These are phyloP conservation scores for Sus cebifrons DNA, from an alignment of 2,797 vertebrate genomes.

Conservation along the genomic window DNA sequence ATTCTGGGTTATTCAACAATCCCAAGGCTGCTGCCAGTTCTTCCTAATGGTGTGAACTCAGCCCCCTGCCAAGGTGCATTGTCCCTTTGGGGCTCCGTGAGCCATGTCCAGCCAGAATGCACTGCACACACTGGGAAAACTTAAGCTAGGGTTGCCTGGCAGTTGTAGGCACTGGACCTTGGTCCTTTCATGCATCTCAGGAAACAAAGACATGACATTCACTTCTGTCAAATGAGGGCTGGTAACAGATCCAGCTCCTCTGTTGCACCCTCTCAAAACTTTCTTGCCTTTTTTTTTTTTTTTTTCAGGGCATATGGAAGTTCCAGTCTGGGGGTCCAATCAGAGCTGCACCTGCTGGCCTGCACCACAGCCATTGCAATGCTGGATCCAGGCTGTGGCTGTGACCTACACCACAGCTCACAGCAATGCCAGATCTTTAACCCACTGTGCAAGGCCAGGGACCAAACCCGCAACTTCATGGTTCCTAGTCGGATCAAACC, in stretches of 20 bases:
- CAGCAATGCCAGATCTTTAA: too few relatives aligned
- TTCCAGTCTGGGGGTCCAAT: too few relatives aligned
- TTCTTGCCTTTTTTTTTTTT: slow-evolving; percentile 59
- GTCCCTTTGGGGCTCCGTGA: slow-evolving; percentile 77
- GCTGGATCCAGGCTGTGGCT: too few relatives aligned
- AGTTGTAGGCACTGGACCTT: slow-evolving; percentile 62
- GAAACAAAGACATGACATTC: slow-evolving; percentile 71
- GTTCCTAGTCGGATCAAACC: too few relatives aligned
- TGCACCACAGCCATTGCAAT: too few relatives aligned
- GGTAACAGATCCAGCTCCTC: slow-evolving; percentile 82
- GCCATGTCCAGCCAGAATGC: slow-evolving; percentile 85
- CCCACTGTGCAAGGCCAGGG: too few relatives aligned
- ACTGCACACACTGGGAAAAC: slow-evolving; percentile 87
- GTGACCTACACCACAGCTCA: too few relatives aligned
- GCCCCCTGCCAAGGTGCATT: slow-evolving; percentile 81
- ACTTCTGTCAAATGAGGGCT: slow-evolving; percentile 84
- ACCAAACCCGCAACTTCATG: too few relatives aligned
- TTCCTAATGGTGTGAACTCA: slow-evolving; percentile 86
- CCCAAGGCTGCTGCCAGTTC: not conserved
- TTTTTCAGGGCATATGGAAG: too few relatives aligned
- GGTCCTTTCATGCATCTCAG: slow-evolving; percentile 14
- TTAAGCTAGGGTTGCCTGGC: slow-evolving; percentile 87
- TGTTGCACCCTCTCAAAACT: slow-evolving; percentile 88
- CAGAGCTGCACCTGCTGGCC: too few relatives aligned
- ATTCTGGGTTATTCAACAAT: not conserved